Conservation (phyloP, 2,797 vertebrate genomes). For the Sebastolobus alascanus region DNA sequence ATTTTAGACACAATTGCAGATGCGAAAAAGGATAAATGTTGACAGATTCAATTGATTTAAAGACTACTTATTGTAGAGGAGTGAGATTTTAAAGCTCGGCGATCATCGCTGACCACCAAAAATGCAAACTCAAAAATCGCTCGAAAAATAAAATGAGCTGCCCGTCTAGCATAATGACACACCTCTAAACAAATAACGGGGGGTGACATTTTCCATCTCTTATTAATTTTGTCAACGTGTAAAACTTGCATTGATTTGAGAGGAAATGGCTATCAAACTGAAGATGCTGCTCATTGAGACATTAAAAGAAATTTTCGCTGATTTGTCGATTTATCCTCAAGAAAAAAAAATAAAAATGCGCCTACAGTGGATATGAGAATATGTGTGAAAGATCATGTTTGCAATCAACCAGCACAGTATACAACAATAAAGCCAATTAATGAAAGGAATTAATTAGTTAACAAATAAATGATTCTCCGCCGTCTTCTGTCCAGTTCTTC, state of each 20-base stretch:
- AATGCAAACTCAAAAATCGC: slow-evolving; percentile 22
- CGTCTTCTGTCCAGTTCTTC: slow-evolving; percentile 66
- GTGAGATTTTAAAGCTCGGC: slow-evolving; percentile 54
- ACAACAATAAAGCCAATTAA: slow-evolving; percentile 57
- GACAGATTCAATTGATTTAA: slow-evolving; percentile 41
- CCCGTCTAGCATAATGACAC: slow-evolving; percentile 44
- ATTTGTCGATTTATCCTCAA: slow-evolving; percentile 49
- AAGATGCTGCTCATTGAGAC: slow-evolving; percentile 43
- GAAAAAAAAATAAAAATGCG: slow-evolving; percentile 55
- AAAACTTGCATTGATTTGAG: slow-evolving; percentile 53
- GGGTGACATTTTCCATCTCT: slow-evolving; percentile 52
- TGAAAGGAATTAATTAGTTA: slow-evolving; percentile 35
- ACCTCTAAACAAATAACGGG: slow-evolving; percentile 48
- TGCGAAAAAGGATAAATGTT: slow-evolving; percentile 28
- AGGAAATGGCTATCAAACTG: slow-evolving; percentile 27
- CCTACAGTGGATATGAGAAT: slow-evolving; percentile 28
- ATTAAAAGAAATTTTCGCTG: slow-evolving; percentile 15
- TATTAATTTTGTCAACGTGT: slow-evolving; percentile 40
- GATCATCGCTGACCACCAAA: slow-evolving; percentile 43
- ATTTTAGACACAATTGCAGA: slow-evolving; percentile 50
- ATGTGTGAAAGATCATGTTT: slow-evolving; percentile 19
- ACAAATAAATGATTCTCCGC: slow-evolving; percentile 59
- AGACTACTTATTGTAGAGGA: slow-evolving; percentile 44
- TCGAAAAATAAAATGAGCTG: slow-evolving; percentile 64
- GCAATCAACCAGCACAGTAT: slow-evolving; percentile 32